Evolutionary conservation across 2,113 vertebrate genomes (phyloP).

Genomic region (Sitta europaea): DNA sequence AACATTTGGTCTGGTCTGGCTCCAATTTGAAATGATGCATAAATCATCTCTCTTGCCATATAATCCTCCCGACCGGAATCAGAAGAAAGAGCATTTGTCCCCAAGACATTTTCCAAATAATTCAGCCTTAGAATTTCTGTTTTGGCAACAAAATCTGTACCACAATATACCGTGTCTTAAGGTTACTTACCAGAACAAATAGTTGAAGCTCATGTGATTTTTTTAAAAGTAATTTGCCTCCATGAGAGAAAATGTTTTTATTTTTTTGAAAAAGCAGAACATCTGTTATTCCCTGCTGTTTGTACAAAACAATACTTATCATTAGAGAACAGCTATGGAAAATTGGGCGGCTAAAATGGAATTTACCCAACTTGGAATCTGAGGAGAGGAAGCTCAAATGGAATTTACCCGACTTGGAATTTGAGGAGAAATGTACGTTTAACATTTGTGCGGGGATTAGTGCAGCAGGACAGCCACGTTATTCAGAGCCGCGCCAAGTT

Average conservation of each 20-base stretch:
- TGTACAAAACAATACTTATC: not conserved
- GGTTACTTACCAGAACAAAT: not conserved
- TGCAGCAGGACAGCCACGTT: not conserved
- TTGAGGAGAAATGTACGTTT: not conserved
- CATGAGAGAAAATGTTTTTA: accelerated
- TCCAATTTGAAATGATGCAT: not conserved
- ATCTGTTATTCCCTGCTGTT: not conserved
- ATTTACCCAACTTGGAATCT: not conserved
- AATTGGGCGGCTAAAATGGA: not conserved
- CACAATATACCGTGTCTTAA: not conserved
- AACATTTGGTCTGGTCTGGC: not conserved
- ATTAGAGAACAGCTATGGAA: not conserved
- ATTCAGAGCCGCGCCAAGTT: not conserved
- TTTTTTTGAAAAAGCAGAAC: not conserved
- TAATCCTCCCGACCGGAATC: not conserved
- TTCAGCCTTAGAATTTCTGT: not conserved
- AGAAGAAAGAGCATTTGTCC: not conserved
- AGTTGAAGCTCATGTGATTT: not conserved
- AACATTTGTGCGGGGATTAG: not conserved
- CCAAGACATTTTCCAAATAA: not conserved
- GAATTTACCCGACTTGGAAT: not conserved
- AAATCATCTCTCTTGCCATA: not conserved
- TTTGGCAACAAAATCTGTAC: not conserved
- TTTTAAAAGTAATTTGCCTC: not conserved
- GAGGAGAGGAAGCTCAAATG: not conserved